Base-by-base conservation (phyloP, 2,888 invertebrate genomes). In the Tridacna crocea region DNA sequence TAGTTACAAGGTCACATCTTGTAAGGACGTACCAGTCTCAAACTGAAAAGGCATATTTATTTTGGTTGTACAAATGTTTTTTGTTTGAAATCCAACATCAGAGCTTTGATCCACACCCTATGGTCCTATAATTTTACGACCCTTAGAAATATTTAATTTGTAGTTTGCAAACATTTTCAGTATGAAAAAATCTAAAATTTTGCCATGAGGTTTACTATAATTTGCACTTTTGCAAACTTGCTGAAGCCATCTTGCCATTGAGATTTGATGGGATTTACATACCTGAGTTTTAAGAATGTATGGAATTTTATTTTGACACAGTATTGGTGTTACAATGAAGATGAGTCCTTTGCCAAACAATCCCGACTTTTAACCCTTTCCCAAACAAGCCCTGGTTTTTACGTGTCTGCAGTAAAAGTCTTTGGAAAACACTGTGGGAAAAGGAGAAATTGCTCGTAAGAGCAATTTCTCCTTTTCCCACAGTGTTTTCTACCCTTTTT, bases 1-100 rank as follows among this genome's bases (percentile, higher is more conserved):
- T 74, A 61, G 74, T 74, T 74, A 74, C 26, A 22, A 74, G 47
- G 74, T 74, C 74, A 74, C 61, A 60, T 46, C 15, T 51, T 24
- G 24, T 15, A n/a, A 24, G 70, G 70, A 70, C 51, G 10, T 26
- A 70, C 19, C 27, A 24, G 70, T 70, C 70, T 70, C 70, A 70
- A 70, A 11, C n/a, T n/a, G n/a, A 19, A 17, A 55, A 19, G 10
- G n/a, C n/a, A n/a, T 55, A 22, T 61, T 3, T 24, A n/a, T 61
- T 24, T n/a, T 61, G 19, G 11, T 19, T 55, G 55, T 55, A 55
- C 10, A 11, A 10, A 55, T 55, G 3, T 19, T 55, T 19, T 55
- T 55, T 19, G 15, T n/a, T n/a, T 19, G 19, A 55, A 19, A 19
- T 55, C 17, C 55, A 55, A 55, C 55, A 55, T 19, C 19, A 19